Base-by-base conservation (phyloP, 2,797 vertebrate genomes). In the Anguilla marmorata region DNA sequence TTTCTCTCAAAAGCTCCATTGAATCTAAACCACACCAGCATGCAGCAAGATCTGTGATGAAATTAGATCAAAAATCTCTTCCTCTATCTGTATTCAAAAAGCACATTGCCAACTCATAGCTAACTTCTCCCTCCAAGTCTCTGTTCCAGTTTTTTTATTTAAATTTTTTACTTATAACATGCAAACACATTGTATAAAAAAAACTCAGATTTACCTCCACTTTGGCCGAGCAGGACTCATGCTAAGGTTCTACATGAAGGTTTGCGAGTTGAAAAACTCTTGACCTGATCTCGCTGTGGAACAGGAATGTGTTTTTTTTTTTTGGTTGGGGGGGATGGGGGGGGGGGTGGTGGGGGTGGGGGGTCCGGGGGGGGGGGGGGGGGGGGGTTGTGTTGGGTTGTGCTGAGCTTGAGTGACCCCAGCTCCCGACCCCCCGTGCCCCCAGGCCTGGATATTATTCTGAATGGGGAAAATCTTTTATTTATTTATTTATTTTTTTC, bases 201-300 rank as follows among this genome's bases (percentile, higher is more conserved):
- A 85, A 66, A 41, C 12, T 37, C 56, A 21, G 69, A 89, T 89
- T 94, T 88, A 95, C 94, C 95, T 95, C 93, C 89, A 91, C 85
- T 0, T 89, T 82, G 3, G 74, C 58, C 88, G 87, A 63, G 69
- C 86, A 85, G 54, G 89, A 87, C 90, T 93, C 92, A 91, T 93
- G 88, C 86, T 89, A 63, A 24, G 58, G 58, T 90, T 87, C 88
- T 87, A 74, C 86, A 89, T 21, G 27, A n/a, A 41, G 72, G 87
- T 33, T 86, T 0, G 48, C 52, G 41, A 80, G 12, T 2, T 87
- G 66, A 88, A 69, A 86, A 72, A 84, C 79, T 66, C 86, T 89
- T 90, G 87, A 88, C 56, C 83, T 90, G 86, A 83, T 82, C 3
- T 84, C 79, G 30, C 74, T 12, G 6, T 66, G 85, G 63, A 83